A percentile compares a stretch with the other conserved stretches of the same genome.
phyloP scores from a whole-genome alignment of 2,113 vertebrate genomes.

The Rhinogobius similis region DNA sequence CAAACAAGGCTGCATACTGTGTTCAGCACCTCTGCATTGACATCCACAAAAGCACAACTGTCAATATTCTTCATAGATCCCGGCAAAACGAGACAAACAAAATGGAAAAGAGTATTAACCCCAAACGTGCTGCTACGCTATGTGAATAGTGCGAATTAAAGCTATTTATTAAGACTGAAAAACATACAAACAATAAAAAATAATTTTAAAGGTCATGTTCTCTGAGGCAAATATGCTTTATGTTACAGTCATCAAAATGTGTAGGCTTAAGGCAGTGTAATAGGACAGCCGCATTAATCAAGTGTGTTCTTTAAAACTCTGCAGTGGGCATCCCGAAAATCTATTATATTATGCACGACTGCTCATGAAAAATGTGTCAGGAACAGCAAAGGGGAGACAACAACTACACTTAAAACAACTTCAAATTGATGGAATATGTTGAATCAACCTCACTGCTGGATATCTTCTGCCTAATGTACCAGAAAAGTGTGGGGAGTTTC shows the following conservation, averaged over 20 bases:
- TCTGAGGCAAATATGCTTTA: background rate
- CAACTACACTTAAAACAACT: background rate
- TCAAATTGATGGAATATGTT: too few relatives aligned
- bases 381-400: background rate
- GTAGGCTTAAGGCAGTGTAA: background rate
- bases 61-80: conserved; percentile 26
- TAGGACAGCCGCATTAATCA: conserved; percentile 1
- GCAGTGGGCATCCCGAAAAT: background rate
- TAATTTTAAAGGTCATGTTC: background rate
- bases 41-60: conserved; percentile 1
- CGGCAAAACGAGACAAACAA: conserved; percentile 1
- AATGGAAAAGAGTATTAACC: background rate
- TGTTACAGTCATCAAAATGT: background rate
- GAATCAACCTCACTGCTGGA: too few relatives aligned
- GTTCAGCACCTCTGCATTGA: conserved; percentile 7
- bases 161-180: background rate
- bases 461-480: too few relatives aligned
- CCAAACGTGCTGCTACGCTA: background rate
- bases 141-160: background rate
- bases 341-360: background rate
- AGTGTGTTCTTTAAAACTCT: background rate
- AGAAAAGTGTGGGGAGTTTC: too few relatives aligned
- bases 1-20: conserved; percentile 7
- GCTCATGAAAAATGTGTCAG: background rate
- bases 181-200: background rate